phyloP scores from a whole-genome alignment of 2,797 vertebrate genomes.

The Lagocephalus sceleratus region DNA sequence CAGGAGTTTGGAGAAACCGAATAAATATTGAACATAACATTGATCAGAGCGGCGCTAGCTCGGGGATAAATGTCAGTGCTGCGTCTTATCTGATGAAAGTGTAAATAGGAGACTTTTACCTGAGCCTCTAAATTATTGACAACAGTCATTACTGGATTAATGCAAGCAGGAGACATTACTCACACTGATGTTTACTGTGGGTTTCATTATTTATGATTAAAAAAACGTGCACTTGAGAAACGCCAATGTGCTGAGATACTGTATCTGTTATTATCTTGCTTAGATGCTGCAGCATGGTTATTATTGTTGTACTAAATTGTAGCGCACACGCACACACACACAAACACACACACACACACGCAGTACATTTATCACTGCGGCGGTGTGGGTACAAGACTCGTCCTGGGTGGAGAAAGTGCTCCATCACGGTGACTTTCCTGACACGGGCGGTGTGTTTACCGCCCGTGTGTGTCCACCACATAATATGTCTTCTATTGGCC shows the following conservation, averaged over 20 bases:
- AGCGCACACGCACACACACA: constrained; percentile 2
- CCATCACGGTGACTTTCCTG: constrained; percentile 53
- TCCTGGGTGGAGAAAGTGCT: constrained; percentile 56
- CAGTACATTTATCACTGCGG: constrained; percentile 56
- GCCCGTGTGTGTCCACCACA: constrained; percentile 29
- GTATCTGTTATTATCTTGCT: not conserved
- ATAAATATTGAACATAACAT: not conserved
- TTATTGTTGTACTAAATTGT: not conserved
- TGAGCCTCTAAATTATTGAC: no score
- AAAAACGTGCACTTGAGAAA: no score
- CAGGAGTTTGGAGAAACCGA: not conserved
- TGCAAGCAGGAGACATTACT: no score
- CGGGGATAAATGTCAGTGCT: not conserved
- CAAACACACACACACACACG: constrained; percentile 11
- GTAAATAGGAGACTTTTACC: no score
- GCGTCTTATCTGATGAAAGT: no score
- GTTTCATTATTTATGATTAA: no score
- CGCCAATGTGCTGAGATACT: no score
- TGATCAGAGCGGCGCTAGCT: not conserved
- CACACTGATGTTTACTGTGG: no score
- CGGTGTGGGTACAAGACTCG: constrained; percentile 54
- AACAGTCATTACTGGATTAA: no score
- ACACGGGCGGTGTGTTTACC: constrained; percentile 29
- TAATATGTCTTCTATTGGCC: constrained; percentile 33
- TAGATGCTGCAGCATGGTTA: not conserved